Evolutionary conservation across 2,113 vertebrate species (phyloP).

Genomic region (Tamias sibiricus): DNA sequence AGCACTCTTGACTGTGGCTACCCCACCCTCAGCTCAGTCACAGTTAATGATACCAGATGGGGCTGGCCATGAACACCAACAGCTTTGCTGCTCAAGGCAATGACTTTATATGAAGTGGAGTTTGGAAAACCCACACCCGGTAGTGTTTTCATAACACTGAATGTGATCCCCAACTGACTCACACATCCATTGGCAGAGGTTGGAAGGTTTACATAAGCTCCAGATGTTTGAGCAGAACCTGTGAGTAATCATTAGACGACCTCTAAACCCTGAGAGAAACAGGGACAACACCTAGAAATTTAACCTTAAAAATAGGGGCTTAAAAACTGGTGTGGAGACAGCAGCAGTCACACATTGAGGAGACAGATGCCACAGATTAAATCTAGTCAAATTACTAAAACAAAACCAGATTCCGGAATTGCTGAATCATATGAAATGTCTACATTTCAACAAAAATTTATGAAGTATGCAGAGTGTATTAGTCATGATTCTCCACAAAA

Average conservation of each 20-base stretch:
- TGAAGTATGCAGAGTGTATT: background rate
- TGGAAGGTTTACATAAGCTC: background rate
- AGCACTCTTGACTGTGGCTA: background rate
- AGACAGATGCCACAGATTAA: background rate
- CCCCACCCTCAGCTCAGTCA: background rate
- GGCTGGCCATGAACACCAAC: background rate
- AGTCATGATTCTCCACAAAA: background rate
- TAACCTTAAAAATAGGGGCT: background rate
- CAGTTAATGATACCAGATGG: background rate
- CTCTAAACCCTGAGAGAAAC: background rate
- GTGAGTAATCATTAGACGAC: background rate
- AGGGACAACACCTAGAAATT: background rate
- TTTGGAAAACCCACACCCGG: background rate
- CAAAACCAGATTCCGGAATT: background rate
- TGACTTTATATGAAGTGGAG: background rate
- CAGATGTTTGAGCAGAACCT: background rate
- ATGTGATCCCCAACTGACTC: background rate
- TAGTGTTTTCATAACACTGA: background rate
- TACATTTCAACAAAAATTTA: background rate
- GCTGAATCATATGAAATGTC: background rate
- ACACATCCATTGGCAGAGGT: background rate
- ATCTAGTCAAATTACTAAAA: background rate
- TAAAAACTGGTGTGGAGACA: background rate
- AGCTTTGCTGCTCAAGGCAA: background rate
- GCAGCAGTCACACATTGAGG: background rate